Evolutionary conservation across 53 echinoderm and acorn worm genomes (phyloP), one percentile per base, ranked within the genome.

Genomic region (Paelopatides confundens): DNA sequence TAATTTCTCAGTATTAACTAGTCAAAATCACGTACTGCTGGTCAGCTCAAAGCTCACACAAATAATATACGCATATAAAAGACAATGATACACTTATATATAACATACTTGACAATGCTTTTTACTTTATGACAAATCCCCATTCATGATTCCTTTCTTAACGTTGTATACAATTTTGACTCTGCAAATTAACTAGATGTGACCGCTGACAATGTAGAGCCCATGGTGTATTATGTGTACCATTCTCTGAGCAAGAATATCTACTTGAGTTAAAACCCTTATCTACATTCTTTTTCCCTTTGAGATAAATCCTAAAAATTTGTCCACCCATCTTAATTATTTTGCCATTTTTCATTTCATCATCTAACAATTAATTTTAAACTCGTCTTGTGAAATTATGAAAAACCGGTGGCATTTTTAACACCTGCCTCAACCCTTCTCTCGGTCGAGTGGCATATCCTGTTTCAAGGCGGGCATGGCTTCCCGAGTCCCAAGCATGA

Each of bases 281-380:
- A 58, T 58, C 24, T 58, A 23, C 58, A 58, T 18, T 58, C 58
- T 58, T 58, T 23, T 58, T 21, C n/a, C 21, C 58, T 58, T 1
- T 58, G 58, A 58, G 24, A 58, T 58, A 58, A 18, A 58, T 58
- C 58, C 24, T 23, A n/a, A 6, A 58, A 58, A 58, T 58, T 58
- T 58, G 58, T 58, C 58, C 58, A 58, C 58, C 58, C 24, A 15
- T 15, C 58, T 58, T 58, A 58, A 58, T 58, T 58, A 58, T 58
- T 58, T 21, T 21, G 58, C 58, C 58, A 58, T 58, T 30, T 33
- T 79, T 48, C 28, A 51, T 79, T 79, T 79, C 79, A 79, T 79
- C 53, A 79, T 79, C 79, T 53, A 53, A 48, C 79, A 79, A 79
- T 79, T 79, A 79, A 79, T 79, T 79, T 79, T 51, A 79, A 79